Conservation (phyloP, 2,888 invertebrate species). For the Empis livida region DNA sequence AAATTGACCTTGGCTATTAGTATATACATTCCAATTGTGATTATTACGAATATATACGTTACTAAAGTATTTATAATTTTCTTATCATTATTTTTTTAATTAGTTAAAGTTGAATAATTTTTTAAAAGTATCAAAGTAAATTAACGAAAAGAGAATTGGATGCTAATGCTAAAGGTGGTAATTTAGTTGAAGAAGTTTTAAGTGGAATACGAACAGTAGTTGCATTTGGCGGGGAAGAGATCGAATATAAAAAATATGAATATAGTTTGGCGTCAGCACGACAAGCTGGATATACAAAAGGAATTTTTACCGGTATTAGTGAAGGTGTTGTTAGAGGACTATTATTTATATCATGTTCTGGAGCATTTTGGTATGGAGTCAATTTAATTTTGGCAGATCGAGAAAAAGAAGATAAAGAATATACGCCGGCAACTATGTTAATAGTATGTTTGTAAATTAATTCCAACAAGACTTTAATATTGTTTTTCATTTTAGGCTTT, state of each 20-base stretch:
- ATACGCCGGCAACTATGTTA: conserved; percentile 58
- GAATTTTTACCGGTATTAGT: conserved; percentile 54
- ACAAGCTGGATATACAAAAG: conserved; percentile 49
- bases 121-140: conserved; percentile 48
- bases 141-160: conserved; percentile 50
- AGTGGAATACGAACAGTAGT: conserved; percentile 61
- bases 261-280: conserved; percentile 47
- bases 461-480: too few species aligned
- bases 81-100: neutral
- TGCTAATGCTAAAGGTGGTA: conserved; percentile 65
- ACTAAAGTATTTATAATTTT: conserved; percentile 44
- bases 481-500: conserved; percentile 30
- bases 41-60: conserved; percentile 58
- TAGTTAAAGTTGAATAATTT: neutral
- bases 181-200: conserved; percentile 63
- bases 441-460: conserved; percentile 44
- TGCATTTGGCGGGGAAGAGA: conserved; percentile 65
- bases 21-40: conserved; percentile 63
- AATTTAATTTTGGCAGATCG: conserved; percentile 55
- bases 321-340: conserved; percentile 61
- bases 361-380: conserved; percentile 74
- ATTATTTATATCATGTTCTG: conserved; percentile 58
- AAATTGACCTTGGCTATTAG: conserved; percentile 70
- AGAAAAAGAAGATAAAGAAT: conserved; percentile 43
- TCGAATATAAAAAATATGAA: conserved; percentile 51